These are phyloP conservation scores for Nannoperca australis DNA, from an alignment of 2,797 vertebrate species.

Conservation along the genomic window DNA sequence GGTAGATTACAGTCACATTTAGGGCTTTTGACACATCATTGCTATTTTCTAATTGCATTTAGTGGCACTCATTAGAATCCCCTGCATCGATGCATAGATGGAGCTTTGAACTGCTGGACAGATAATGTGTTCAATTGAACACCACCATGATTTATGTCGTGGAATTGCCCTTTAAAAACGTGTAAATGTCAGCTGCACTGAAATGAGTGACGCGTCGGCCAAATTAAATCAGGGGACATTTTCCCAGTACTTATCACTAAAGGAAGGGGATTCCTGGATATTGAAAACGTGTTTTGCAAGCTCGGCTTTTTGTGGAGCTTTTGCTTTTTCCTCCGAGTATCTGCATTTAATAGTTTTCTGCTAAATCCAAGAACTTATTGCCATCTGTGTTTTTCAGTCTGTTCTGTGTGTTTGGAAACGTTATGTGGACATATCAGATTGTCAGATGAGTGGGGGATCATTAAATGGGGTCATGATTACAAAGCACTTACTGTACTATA, in stretches of 20 bases:
- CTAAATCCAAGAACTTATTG: constrained; percentile 64
- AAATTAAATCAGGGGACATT: constrained; percentile 47
- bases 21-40: constrained; percentile 52
- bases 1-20: constrained; percentile 22
- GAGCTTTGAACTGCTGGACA: constrained; percentile 77
- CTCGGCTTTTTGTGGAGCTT: constrained; percentile 37
- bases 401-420: constrained; percentile 56
- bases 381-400: constrained; percentile 52
- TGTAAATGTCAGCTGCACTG: constrained; percentile 69
- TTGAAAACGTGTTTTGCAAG: constrained; percentile 39
- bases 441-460: constrained; percentile 61
- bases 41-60: constrained; percentile 37
- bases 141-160: constrained; percentile 47
- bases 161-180: constrained; percentile 73
- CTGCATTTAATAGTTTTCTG: constrained; percentile 61
- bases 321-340: constrained; percentile 30
- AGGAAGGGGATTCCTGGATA: constrained; percentile 54
- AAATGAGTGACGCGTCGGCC: constrained; percentile 41
- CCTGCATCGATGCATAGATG: constrained; percentile 50
- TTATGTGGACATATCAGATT: constrained; percentile 76
- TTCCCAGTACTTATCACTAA: constrained; percentile 38
- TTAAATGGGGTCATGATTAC: constrained; percentile 75
- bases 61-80: constrained; percentile 16
- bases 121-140: constrained; percentile 52
- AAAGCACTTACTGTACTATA: constrained; percentile 92